Conservation (phyloP, 2,797 vertebrate genomes). For the Diceros bicornis region DNA sequence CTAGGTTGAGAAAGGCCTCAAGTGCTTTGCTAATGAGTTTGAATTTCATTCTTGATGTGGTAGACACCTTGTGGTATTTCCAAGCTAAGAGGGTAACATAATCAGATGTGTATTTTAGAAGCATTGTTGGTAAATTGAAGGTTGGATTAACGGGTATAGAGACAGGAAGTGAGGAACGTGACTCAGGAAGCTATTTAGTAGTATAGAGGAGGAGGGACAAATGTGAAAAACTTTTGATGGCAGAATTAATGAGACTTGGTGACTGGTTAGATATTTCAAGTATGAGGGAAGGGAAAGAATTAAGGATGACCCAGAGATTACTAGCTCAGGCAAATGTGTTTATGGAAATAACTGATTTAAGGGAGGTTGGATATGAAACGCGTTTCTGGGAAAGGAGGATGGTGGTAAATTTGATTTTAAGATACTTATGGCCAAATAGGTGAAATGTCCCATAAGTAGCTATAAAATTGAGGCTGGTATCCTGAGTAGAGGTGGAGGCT, state of each 20-base stretch:
- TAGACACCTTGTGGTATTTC: not conserved
- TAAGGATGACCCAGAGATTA: not conserved
- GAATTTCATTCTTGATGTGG: not conserved
- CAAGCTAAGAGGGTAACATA: not conserved
- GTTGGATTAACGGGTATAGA: not conserved
- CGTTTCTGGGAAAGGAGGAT: not conserved
- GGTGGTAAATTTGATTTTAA: not conserved
- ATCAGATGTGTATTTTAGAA: conserved; percentile 23
- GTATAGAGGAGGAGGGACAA: not conserved
- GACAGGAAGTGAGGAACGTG: not conserved
- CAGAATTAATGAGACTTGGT: not conserved
- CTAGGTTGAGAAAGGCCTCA: not conserved
- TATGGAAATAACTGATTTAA: not conserved
- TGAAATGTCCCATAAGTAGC: not conserved
- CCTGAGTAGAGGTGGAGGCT: not conserved
- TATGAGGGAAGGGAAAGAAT: not conserved
- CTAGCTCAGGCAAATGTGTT: not conserved
- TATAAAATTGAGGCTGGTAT: not conserved
- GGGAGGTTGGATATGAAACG: not conserved
- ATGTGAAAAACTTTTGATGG: not conserved
- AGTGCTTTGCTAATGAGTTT: not conserved
- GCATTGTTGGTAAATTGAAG: not conserved
- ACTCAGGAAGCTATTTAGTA: not conserved
- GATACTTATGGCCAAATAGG: not conserved
- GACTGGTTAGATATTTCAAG: not conserved